Conservation (phyloP, 92 coral and sea anemone species). For the Muricea muricata region DNA sequence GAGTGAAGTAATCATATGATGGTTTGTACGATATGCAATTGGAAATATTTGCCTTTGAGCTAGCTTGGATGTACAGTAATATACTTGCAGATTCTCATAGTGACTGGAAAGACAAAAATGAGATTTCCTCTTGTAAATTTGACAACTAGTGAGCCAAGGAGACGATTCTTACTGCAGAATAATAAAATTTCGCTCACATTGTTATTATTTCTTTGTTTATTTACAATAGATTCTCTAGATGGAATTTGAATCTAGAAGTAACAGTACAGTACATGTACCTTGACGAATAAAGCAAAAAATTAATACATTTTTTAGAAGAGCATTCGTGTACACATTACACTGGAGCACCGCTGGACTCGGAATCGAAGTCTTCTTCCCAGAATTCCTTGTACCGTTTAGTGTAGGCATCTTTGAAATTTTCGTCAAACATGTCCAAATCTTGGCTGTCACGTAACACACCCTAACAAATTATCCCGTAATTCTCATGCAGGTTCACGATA, state of each 20-base stretch:
- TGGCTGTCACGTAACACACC: conserved; percentile 89
- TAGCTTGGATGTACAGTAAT: no score
- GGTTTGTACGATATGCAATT: neutral
- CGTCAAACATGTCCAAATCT: conserved; percentile 89
- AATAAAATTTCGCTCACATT: neutral
- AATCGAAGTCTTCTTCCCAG: conserved; percentile 87
- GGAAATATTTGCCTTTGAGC: no score
- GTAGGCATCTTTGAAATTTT: conserved; percentile 86
- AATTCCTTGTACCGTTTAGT: conserved; percentile 73
- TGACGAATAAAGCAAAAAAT: neutral
- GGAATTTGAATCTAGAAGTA: neutral
- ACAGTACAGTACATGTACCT: neutral
- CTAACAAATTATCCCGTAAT: conserved; percentile 55
- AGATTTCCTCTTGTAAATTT: no score
- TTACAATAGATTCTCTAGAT: neutral
- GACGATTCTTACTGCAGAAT: no score
- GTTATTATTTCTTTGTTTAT: neutral
- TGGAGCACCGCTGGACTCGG: conserved; percentile 50
- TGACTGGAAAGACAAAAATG: no score
- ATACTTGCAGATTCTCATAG: no score
- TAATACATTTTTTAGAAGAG: neutral
- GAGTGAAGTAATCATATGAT: neutral
- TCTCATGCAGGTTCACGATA: neutral
- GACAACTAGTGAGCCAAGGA: no score
- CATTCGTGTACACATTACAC: neutral